Percentiles rank a stretch among this genome's conserved stretches.
Evolutionary conservation across 2,797 vertebrate genomes (phyloP).

Genomic region (Okamejei kenojei): DNA sequence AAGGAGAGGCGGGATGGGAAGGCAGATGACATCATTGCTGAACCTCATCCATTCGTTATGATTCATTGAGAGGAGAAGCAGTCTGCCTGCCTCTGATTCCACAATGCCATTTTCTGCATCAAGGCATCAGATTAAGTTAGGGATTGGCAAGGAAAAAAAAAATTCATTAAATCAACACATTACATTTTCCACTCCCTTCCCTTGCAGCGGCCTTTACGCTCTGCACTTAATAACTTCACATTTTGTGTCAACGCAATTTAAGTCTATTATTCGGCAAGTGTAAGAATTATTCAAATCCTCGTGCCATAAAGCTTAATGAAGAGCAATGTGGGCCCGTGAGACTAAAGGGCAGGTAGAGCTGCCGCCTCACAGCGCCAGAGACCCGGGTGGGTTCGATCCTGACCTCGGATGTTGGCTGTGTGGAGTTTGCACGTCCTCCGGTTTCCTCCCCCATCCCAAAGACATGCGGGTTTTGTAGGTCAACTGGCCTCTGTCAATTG

Average conservation of each 20-base stretch:
- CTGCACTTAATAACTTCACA: constrained; percentile 6
- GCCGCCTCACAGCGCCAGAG: no score
- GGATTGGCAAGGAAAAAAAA: neutral
- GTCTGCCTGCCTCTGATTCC: constrained; percentile 39
- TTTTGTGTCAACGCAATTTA: constrained; percentile 3
- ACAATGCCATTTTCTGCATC: constrained; percentile 39
- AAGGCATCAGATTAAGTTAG: constrained; percentile 42
- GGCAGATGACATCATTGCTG: constrained; percentile 45
- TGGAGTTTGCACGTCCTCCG: no score
- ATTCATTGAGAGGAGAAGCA: constrained; percentile 54
- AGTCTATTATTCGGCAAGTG: constrained; percentile 21
- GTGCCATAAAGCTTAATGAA: constrained; percentile 1
- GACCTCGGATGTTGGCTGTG: no score
- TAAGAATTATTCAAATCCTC: constrained; percentile 25
- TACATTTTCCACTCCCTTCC: constrained; percentile 24
- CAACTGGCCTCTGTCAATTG: no score
- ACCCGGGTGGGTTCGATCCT: no score
- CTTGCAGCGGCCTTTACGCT: neutral
- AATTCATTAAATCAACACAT: neutral
- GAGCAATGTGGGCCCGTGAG: neutral
- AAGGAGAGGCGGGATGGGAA: constrained; percentile 43
- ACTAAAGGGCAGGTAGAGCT: neutral
- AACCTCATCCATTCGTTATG: constrained; percentile 51
- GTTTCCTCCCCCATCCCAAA: no score
- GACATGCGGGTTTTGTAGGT: no score